Conservation (phyloP, 2,113 vertebrate species). For the Pycnonotus jocosus region DNA sequence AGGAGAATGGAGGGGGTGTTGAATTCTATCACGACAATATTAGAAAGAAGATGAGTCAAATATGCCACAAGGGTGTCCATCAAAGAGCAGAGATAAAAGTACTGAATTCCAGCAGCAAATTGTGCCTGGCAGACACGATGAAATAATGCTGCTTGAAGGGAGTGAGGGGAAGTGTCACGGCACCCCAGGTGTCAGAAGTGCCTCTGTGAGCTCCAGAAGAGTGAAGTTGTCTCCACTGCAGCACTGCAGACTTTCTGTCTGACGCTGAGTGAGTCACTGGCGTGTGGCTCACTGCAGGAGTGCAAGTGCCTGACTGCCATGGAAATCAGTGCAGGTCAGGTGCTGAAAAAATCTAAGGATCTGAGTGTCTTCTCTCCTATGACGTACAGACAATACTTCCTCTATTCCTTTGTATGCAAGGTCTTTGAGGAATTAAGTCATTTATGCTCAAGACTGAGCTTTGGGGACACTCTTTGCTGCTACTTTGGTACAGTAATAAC, state of each 20-base stretch:
- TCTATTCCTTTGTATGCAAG: not conserved
- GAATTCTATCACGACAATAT: not conserved
- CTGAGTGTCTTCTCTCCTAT: not conserved
- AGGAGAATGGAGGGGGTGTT: slow-evolving; percentile 25
- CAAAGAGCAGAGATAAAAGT: slow-evolving; percentile 32
- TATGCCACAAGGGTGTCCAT: not conserved
- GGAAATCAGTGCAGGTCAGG: slow-evolving; percentile 9
- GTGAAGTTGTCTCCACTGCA: not conserved
- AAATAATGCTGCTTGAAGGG: slow-evolving; percentile 32
- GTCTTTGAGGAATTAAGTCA: not conserved
- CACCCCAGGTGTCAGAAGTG: not conserved
- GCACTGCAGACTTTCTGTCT: slow-evolving; percentile 52
- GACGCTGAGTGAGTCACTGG: slow-evolving; percentile 41
- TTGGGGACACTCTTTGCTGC: not conserved
- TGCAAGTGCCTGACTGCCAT: slow-evolving; percentile 25
- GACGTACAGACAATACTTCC: not conserved
- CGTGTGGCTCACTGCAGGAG: slow-evolving; percentile 30
- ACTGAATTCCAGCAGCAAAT: slow-evolving; percentile 33
- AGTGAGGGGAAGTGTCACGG: slow-evolving; percentile 1
- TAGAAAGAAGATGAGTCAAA: slow-evolving; percentile 39
- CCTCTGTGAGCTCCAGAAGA: slow-evolving; percentile 10
- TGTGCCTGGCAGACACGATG: not conserved
- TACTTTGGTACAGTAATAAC: not conserved
- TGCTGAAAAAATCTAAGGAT: not conserved
- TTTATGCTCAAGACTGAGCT: not conserved